A percentile compares a stretch with the other conserved stretches of the same genome.
phyloP scores from a whole-genome alignment of 64 coral and sea anemone genomes.

The Dendronephthya gigantea region DNA sequence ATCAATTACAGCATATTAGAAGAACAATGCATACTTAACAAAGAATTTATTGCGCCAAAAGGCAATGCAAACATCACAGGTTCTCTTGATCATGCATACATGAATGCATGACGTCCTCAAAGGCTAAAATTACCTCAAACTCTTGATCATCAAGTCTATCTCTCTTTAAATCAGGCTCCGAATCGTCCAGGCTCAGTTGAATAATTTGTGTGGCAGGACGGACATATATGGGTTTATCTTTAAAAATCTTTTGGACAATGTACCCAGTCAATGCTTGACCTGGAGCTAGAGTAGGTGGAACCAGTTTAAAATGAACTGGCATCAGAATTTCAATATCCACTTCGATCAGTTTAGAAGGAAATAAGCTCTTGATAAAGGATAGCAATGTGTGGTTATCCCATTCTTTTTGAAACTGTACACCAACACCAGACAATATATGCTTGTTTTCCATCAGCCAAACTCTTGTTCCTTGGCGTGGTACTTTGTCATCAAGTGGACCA shows the following conservation, averaged over 20 bases:
- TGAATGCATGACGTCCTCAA: too few relatives aligned
- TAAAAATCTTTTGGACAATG: constrained; percentile 49
- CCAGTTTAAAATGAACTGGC: constrained; percentile 32
- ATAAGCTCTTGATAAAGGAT: constrained; percentile 19
- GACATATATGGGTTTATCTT: constrained; percentile 51
- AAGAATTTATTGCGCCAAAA: too few relatives aligned
- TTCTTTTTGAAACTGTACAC: constrained; percentile 29
- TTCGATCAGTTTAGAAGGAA: constrained; percentile 14
- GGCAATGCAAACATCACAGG: too few relatives aligned
- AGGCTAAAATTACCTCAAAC: background rate
- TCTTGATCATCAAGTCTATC: constrained; percentile 19
- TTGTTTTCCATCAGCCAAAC: constrained; percentile 25
- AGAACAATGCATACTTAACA: too few relatives aligned
- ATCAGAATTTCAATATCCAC: constrained; percentile 39
- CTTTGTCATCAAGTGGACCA: constrained; percentile 24
- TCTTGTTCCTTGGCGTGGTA: constrained; percentile 22
- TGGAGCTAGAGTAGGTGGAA: constrained; percentile 32
- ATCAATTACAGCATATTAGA: too few relatives aligned
- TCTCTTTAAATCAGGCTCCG: too few relatives aligned
- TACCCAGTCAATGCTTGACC: constrained; percentile 30
- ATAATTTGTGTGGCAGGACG: constrained; percentile 9
- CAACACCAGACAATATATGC: constrained; percentile 36
- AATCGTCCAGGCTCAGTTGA: background rate
- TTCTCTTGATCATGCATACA: too few relatives aligned
- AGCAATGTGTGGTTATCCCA: constrained; percentile 6